phyloP scores from a whole-genome alignment of 2,797 vertebrate genomes.

The Carduelis carduelis region DNA sequence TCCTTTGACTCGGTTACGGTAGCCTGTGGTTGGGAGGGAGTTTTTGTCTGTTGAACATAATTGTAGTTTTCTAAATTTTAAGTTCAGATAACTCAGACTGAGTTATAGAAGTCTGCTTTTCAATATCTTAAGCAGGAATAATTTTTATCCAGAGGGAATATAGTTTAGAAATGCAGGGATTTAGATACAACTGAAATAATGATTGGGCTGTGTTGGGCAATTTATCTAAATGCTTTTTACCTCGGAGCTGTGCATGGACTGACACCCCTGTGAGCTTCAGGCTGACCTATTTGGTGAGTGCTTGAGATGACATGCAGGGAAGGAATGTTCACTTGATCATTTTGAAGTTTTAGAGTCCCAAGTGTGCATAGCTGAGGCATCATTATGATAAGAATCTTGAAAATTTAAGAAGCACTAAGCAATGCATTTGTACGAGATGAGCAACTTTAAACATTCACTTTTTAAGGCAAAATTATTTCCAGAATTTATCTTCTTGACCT shows the following conservation, averaged over 20 bases:
- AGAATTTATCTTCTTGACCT: background rate
- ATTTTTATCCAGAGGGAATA: background rate
- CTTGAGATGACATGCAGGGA: background rate
- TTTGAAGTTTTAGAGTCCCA: background rate
- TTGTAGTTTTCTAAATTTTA: background rate
- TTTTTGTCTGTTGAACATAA: background rate
- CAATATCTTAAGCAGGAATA: background rate
- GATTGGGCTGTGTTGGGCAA: background rate
- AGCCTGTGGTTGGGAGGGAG: background rate
- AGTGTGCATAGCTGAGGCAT: background rate
- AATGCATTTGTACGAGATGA: background rate
- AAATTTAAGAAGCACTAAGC: background rate
- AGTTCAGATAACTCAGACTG: background rate
- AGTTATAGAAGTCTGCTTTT: background rate
- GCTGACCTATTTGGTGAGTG: background rate
- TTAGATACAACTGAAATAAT: background rate
- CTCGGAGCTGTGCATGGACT: background rate
- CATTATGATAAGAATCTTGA: background rate
- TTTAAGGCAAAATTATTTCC: background rate
- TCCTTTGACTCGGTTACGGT: background rate
- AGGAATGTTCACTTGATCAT: background rate
- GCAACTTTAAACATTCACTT: background rate
- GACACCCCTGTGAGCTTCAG: background rate
- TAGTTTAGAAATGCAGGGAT: background rate
- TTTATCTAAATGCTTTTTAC: background rate